phyloP scores from a whole-genome alignment of 64 coral and sea anemone genomes.

The Orbicella faveolata region DNA sequence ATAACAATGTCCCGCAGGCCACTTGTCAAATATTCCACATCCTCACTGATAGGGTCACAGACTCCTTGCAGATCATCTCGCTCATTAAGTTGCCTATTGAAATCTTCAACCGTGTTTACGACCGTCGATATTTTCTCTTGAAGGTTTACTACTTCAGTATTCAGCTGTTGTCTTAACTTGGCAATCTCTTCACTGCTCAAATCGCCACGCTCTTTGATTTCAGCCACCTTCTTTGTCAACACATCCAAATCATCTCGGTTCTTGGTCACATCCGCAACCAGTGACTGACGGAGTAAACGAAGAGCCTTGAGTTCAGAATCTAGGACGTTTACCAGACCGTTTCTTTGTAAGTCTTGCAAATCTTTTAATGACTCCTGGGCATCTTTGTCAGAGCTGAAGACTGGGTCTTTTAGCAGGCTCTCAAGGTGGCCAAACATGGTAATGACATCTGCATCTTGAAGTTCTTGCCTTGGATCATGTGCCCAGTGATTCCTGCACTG shows the following conservation, averaged over 20 bases:
- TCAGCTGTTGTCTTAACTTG: not conserved
- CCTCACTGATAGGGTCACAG: not conserved
- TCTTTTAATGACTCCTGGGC: not conserved
- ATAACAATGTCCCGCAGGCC: not conserved
- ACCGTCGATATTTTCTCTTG: not conserved
- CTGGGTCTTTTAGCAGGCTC: slow-evolving; percentile 31
- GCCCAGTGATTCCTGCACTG: slow-evolving; percentile 56
- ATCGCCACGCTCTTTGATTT: not conserved
- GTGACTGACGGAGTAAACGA: slow-evolving; percentile 1
- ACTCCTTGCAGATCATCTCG: not conserved
- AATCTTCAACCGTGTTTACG: not conserved
- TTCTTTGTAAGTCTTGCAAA: slow-evolving; percentile 3
- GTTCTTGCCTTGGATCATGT: slow-evolving; percentile 35
- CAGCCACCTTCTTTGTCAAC: too few relatives aligned
- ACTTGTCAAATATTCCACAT: not conserved
- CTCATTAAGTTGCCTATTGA: not conserved
- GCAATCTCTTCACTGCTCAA: not conserved
- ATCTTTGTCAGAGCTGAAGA: not conserved
- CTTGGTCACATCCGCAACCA: not conserved
- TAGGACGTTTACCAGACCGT: slow-evolving; percentile 8
- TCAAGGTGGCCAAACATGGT: not conserved
- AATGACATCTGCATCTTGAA: slow-evolving; percentile 22
- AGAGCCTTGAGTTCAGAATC: slow-evolving; percentile 1
- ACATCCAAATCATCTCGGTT: not conserved
- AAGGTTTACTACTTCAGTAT: not conserved